phyloP scores from a whole-genome alignment of 2,888 invertebrate genomes.

The Rotaria socialis region DNA sequence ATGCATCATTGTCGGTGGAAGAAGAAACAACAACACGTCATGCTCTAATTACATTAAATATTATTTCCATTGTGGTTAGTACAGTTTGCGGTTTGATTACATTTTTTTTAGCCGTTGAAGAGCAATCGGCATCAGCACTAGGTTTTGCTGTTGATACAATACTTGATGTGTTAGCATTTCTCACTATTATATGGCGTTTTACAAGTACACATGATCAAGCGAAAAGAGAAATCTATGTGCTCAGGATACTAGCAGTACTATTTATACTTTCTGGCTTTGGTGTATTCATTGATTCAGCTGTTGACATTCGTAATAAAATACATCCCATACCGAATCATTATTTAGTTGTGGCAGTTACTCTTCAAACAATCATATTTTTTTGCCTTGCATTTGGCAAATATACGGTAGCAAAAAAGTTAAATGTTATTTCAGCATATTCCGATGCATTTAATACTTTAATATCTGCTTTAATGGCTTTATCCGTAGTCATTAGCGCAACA shows the following conservation, averaged over 20 bases:
- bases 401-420: neutral
- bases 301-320: constrained; percentile 8
- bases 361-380: constrained; percentile 6
- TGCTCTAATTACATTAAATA: constrained; percentile 12
- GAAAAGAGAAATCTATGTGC: constrained; percentile 9
- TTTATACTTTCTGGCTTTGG: constrained; percentile 16
- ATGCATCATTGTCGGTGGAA: neutral
- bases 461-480: constrained; percentile 7
- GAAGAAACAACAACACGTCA: constrained; percentile 22
- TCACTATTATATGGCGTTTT: constrained; percentile 28
- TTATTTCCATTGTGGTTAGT: constrained; percentile 28
- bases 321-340: constrained; percentile 31
- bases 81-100: constrained; percentile 26
- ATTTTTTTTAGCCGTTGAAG: constrained; percentile 23
- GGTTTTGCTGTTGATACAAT: constrained; percentile 32
- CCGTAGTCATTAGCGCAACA: neutral
- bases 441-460: constrained; percentile 31
- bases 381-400: neutral
- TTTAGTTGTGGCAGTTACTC: neutral
- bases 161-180: constrained; percentile 14
- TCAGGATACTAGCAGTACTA: neutral
- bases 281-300: neutral
- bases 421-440: constrained; percentile 24
- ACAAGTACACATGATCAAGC: neutral
- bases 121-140: constrained; percentile 23